Evolutionary conservation across 2,797 vertebrate species (phyloP).

Genomic region (Dendrocincla tyrannina): DNA sequence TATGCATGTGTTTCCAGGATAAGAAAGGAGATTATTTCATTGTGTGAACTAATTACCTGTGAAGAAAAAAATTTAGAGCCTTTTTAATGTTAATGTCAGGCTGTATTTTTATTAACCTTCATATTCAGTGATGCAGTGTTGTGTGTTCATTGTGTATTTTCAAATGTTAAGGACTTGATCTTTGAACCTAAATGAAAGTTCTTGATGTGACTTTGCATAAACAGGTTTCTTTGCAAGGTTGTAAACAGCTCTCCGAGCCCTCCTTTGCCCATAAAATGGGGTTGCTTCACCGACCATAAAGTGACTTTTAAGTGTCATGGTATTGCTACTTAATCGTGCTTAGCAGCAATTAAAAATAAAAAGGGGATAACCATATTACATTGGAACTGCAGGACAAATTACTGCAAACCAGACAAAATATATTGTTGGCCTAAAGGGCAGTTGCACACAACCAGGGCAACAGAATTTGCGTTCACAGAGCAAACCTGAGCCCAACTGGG

Average conservation of each 20-base stretch:
- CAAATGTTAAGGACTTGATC: background rate
- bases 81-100: constrained; percentile 34
- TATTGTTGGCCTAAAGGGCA: background rate
- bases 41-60: constrained; percentile 60
- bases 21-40: constrained; percentile 56
- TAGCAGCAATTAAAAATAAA: background rate
- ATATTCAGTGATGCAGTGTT: background rate
- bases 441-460: background rate
- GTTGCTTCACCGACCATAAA: background rate
- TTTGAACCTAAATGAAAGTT: background rate
- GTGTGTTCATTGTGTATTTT: constrained; percentile 15
- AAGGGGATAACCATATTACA: background rate
- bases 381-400: background rate
- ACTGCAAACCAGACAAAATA: background rate
- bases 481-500: background rate
- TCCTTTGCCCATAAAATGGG: background rate
- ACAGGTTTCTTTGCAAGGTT: background rate
- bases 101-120: constrained; percentile 38
- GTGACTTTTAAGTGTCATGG: background rate
- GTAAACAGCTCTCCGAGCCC: background rate
- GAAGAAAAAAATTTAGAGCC: constrained; percentile 38
- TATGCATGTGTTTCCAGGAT: constrained; percentile 46
- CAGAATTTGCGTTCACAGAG: background rate
- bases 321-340: background rate
- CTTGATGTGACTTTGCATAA: background rate